Evolutionary conservation across 2,797 vertebrate genomes (phyloP).

Genomic region (Sebastes miniatus): DNA sequence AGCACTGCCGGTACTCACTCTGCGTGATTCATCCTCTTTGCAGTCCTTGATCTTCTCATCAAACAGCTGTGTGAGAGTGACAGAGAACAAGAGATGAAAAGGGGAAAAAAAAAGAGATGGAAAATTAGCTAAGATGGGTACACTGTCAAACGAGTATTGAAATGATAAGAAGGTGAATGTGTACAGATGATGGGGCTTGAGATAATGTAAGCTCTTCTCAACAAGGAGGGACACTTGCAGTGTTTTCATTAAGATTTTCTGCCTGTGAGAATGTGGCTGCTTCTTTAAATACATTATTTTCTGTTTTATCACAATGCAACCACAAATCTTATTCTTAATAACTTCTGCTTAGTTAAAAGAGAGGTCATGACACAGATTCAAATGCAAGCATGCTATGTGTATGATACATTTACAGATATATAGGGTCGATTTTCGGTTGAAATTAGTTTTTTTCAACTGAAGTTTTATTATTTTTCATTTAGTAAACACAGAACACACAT

Average conservation of each 20-base stretch:
- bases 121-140: slow-evolving; percentile 9
- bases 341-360: slow-evolving; percentile 18
- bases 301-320: slow-evolving; percentile 3
- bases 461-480: not conserved
- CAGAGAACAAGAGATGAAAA: slow-evolving; percentile 31
- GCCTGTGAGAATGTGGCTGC: not conserved
- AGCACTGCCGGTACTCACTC: slow-evolving; percentile 84
- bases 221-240: not conserved
- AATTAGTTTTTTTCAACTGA: not conserved
- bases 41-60: slow-evolving; percentile 99
- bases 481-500: not conserved
- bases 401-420: not conserved
- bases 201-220: not conserved
- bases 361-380: not conserved
- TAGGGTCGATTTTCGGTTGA: not conserved
- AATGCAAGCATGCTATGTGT: not conserved
- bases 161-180: slow-evolving; percentile 15
- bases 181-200: not conserved
- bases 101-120: not conserved
- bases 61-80: slow-evolving; percentile 87
- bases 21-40: slow-evolving; percentile 98
- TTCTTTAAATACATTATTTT: not conserved
- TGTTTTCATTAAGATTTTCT: slow-evolving; percentile 1
- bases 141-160: not conserved
- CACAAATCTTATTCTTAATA: not conserved